phyloP scores from a whole-genome alignment of 2,888 invertebrate genomes.

The Melieria crassipennis region DNA sequence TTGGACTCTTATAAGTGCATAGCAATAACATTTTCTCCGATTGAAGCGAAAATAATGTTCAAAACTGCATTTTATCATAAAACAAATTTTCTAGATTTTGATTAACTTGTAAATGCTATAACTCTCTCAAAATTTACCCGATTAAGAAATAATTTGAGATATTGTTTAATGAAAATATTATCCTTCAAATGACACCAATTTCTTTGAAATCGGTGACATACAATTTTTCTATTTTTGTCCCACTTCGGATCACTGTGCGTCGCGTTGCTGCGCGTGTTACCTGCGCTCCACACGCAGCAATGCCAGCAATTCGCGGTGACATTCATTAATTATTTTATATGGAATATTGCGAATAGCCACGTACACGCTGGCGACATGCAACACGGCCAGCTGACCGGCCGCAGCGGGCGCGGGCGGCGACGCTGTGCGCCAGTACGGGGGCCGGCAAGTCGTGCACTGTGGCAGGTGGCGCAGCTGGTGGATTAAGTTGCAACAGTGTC shows the following conservation, averaged over 20 bases:
- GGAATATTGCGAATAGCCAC: conserved; percentile 62
- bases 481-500: conserved; percentile 28
- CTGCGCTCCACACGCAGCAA: conserved; percentile 46
- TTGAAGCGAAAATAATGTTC: no score
- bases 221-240: not conserved
- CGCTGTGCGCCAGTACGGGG: not conserved
- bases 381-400: conserved; percentile 28
- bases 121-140: no score
- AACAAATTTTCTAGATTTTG: no score
- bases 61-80: no score
- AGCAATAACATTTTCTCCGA: no score
- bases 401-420: conserved; percentile 5
- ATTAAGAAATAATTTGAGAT: no score
- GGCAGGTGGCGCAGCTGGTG: conserved; percentile 27
- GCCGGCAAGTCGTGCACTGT: no score
- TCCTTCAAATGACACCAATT: no score
- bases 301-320: conserved; percentile 59
- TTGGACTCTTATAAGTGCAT: no score
- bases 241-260: not conserved
- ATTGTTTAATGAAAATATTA: no score
- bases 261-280: conserved; percentile 45
- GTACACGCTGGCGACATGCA: conserved; percentile 59
- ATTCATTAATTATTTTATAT: conserved; percentile 65
- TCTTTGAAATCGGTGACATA: no score
- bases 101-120: no score